These are phyloP conservation scores for Cheilosia urbana DNA, from an alignment of 2,888 invertebrate genomes.

Conservation along the genomic window DNA sequence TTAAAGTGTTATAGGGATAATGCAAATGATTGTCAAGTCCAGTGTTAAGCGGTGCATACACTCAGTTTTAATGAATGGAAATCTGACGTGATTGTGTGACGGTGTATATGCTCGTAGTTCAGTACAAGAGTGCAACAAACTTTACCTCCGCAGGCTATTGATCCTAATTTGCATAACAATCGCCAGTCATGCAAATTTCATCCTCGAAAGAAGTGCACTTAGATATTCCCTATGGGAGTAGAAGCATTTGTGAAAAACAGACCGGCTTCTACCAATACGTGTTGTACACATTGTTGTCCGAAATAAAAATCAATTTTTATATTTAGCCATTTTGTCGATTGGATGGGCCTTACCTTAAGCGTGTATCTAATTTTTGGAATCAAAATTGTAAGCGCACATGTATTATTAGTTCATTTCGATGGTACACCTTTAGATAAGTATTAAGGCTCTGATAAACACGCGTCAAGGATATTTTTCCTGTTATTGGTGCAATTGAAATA, in stretches of 20 bases:
- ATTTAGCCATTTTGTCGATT: background rate
- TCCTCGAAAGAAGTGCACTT: conserved; percentile 3
- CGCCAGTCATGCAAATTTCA: conserved; percentile 68
- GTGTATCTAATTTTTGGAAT: background rate
- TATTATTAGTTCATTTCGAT: conserved; percentile 9
- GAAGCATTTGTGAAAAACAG: background rate
- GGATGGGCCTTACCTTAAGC: background rate
- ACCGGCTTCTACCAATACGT: background rate
- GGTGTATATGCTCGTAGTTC: conserved; percentile 18
- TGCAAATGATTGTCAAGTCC: conserved; percentile 70
- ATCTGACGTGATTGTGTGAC: conserved; percentile 35
- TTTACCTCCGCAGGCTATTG: conserved; percentile 69
- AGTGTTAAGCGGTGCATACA: conserved; percentile 50
- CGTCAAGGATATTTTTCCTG: conserved; percentile 10
- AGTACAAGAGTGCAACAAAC: conserved; percentile 72
- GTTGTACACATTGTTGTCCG: background rate
- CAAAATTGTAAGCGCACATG: background rate
- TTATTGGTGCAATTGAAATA: background rate
- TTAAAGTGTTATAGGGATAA: conserved; percentile 41
- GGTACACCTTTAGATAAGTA: background rate
- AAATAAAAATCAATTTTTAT: background rate
- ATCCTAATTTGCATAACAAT: conserved; percentile 74
- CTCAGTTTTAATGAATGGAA: conserved; percentile 60
- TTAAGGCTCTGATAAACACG: background rate
- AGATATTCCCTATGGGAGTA: conserved; percentile 24